These are phyloP conservation scores for Anticlea derivata DNA, from an alignment of 2,888 invertebrate genomes.

Conservation along the genomic window DNA sequence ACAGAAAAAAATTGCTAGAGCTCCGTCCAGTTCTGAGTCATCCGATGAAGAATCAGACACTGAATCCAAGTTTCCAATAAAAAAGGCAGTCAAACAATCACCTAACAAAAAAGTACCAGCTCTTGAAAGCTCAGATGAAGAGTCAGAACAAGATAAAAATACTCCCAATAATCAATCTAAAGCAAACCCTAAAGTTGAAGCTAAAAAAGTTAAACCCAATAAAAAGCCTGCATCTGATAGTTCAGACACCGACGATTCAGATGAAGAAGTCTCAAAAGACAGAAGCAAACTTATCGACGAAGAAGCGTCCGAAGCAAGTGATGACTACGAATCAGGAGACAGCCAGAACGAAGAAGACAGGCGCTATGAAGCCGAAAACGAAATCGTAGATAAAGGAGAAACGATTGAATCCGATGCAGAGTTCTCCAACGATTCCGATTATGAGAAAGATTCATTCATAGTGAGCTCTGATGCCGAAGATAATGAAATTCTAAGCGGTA, in stretches of 20 bases:
- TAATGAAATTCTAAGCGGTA: slow-evolving; percentile 65
- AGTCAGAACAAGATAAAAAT: background rate
- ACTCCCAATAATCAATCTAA: slow-evolving; percentile 1
- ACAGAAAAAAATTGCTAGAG: slow-evolving; percentile 8
- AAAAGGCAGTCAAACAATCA: slow-evolving; percentile 3
- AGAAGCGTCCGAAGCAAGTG: slow-evolving; percentile 70
- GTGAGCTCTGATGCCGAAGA: slow-evolving; percentile 79
- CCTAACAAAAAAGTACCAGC: slow-evolving; percentile 4
- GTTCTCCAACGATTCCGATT: slow-evolving; percentile 69
- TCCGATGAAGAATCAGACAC: slow-evolving; percentile 15
- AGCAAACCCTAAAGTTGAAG: background rate
- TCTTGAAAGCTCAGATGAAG: slow-evolving; percentile 13
- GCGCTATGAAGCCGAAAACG: slow-evolving; percentile 75
- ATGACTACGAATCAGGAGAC: slow-evolving; percentile 75
- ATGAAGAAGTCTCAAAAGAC: slow-evolving; percentile 39
- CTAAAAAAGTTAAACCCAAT: background rate
- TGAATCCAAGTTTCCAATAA: slow-evolving; percentile 1
- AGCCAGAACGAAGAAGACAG: slow-evolving; percentile 77
- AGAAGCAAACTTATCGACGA: slow-evolving; percentile 54
- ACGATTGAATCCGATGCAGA: slow-evolving; percentile 77
- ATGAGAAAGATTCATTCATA: slow-evolving; percentile 82
- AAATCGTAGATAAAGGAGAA: slow-evolving; percentile 77
- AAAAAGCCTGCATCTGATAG: slow-evolving; percentile 4
- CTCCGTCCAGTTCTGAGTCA: slow-evolving; percentile 12
- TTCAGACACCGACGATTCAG: slow-evolving; percentile 35